Evolutionary conservation across 2,113 vertebrate genomes (phyloP).

Genomic region (Silurus asotus): DNA sequence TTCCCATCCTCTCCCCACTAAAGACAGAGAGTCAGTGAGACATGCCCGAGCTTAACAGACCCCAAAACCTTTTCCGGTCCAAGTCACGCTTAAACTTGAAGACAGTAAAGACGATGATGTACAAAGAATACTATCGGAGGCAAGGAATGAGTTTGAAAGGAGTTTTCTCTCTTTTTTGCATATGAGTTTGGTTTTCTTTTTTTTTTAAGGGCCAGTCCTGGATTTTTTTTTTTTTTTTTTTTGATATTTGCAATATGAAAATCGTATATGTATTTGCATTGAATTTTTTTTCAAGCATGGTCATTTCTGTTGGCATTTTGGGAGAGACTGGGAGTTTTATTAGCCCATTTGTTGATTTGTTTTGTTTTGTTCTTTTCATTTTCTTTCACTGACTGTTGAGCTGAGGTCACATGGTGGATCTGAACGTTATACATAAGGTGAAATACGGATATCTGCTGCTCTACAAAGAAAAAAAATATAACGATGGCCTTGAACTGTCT

Average conservation of each 20-base stretch:
- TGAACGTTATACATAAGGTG: constrained; percentile 66
- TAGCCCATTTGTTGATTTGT: constrained; percentile 56
- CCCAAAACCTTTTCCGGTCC: constrained; percentile 59
- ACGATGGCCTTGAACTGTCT: constrained; percentile 83
- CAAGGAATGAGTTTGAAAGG: constrained; percentile 58
- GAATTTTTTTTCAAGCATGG: constrained; percentile 57
- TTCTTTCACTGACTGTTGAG: constrained; percentile 66
- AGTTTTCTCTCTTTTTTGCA: constrained; percentile 48
- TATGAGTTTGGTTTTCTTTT: constrained; percentile 45
- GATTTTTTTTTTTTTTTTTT: constrained; percentile 49
- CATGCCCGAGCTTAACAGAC: constrained; percentile 56
- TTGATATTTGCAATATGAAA: constrained; percentile 8
- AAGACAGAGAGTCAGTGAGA: constrained; percentile 66
- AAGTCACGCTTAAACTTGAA: constrained; percentile 74
- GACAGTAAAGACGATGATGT: constrained; percentile 65
- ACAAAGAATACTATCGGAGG: constrained; percentile 51
- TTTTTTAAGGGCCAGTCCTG: constrained; percentile 67
- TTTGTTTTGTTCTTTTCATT: constrained; percentile 58
- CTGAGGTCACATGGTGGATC: constrained; percentile 69
- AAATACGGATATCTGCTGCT: constrained; percentile 81
- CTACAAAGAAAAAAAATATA: constrained; percentile 76
- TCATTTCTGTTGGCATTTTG: constrained; percentile 45
- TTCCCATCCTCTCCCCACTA: constrained; percentile 54
- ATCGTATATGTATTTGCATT: constrained; percentile 39
- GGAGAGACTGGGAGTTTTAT: constrained; percentile 46